These are phyloP conservation scores for Tridacna gigas DNA, from an alignment of 2,888 invertebrate species.

Conservation along the genomic window DNA sequence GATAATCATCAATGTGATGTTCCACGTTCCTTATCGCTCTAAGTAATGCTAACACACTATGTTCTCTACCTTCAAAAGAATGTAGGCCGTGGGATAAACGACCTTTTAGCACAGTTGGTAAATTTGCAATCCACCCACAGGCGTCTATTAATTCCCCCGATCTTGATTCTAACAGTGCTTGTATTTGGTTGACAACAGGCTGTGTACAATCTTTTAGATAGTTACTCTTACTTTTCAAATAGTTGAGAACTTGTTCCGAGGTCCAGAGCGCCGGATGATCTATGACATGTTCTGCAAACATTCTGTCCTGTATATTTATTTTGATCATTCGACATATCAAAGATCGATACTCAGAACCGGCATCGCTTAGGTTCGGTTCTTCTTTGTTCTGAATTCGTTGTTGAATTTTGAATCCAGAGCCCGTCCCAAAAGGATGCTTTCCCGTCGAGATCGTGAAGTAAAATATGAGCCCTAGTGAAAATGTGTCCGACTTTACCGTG, in stretches of 20 bases:
- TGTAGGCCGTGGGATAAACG: neutral
- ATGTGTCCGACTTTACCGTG: slow-evolving; percentile 19
- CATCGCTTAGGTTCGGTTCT: neutral
- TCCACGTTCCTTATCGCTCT: slow-evolving; percentile 13
- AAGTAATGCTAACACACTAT: slow-evolving; percentile 3
- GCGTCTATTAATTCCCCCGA: neutral
- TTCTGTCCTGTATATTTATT: neutral
- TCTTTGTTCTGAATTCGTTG: neutral
- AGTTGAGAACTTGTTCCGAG: neutral
- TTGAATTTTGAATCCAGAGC: slow-evolving; percentile 11
- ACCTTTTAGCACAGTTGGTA: neutral
- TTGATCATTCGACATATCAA: slow-evolving; percentile 17
- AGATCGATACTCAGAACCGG: neutral
- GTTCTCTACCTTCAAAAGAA: neutral
- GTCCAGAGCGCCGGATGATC: slow-evolving; percentile 28
- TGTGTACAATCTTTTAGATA: neutral
- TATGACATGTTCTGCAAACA: slow-evolving; percentile 1
- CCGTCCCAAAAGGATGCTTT: slow-evolving; percentile 15
- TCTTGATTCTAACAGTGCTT: neutral
- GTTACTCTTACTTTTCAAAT: slow-evolving; percentile 17
- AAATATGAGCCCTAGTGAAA: slow-evolving; percentile 7
- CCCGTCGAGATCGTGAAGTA: slow-evolving; percentile 9
- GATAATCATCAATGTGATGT: slow-evolving; percentile 10
- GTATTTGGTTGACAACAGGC: neutral
- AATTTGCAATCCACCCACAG: slow-evolving; percentile 10